Base-by-base conservation (phyloP, 2,888 invertebrate species). In the Panopea generosa region DNA sequence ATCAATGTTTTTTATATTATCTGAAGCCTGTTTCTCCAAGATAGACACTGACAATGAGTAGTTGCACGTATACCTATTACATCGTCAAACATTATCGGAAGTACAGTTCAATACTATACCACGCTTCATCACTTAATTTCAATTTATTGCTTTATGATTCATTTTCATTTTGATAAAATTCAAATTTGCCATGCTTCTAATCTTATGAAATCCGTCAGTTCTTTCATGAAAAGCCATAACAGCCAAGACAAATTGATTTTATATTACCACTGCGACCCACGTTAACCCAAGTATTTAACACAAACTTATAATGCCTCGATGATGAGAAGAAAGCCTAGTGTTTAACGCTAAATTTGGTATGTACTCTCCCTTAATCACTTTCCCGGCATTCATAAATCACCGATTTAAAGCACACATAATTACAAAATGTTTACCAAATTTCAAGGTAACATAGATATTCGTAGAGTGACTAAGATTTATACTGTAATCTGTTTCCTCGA, bases 171-270 rank as follows among this genome's bases (percentile, higher is more conserved):
- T 59, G 47, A 65, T 65, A 33, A 53, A 71, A 71, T 59, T 60
- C 43, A 52, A 40, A 71, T 71, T 65, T 71, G 65, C 59, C 20
- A 47, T 27, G 40, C 38, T 20, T 27, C 43, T 71, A 65, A 71
- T 71, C 71, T 53, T 18, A 59, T n/a, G 27, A 38, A 49, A 38
- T 59, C 52, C 65, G 59, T n/a, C 40, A 38, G 22, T 24, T 50
- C 65, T 60, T 71, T 65, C 53, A 71, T 71, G 50, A 53, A 65
- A 65, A 65, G 24, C 26, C 26, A 18, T 27, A 59, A 40, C 49
- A 38, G 60, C 40, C 24, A 66, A 66, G 62, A 72, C 72, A 67
- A 72, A 72, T 72, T 72, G 72, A 66, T 72, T 66, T 72, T 61
- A 33, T 45, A 61, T 61, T 47, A 66, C 55, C 55, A 20, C n/a